Evolutionary conservation across 2,888 invertebrate species (phyloP), one percentile per base, ranked within the genome.

Genomic region (Griposia aprilina): DNA sequence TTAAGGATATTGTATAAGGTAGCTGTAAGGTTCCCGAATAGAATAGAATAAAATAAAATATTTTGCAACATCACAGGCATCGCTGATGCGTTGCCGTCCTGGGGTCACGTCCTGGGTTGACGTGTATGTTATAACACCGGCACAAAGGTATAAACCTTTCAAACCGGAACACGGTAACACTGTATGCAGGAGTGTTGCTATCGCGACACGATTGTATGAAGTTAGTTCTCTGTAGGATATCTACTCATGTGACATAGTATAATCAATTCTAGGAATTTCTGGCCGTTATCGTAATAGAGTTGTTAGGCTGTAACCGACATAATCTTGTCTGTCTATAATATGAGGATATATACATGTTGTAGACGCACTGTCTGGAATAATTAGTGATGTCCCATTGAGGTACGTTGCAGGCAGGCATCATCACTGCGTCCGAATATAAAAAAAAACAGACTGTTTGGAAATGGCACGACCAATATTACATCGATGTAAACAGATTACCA

Each of bases 251-350:
- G 48, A 5, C 6, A 45, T 8, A 45, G 17, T 69, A 41, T 52
- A 69, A 62, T 63, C 17, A 71, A 70, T 78, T 80, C 80, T 41
- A 52, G n/a, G 80, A 50, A 78, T 41, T 78, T 80, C n/a, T 55
- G 55, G 20, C 55, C 13, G 23, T 7, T 69, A 48, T 63, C 26
- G 36, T 63, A 63, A 80, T 69, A 80, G 13, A 80, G 48, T 70
- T 68, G 66, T 78, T 45, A 60, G n/a, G 52, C 52, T 78, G 57
- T 60, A 48, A 50, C 41, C 20, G 79, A 11, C 59, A 23, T 55
- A 66, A 11, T 30, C 13, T 62, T 62, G 68, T 62, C 13, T 48
- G 17, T 36, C 26, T 63, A 23, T 23, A 55, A 15, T 68, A 52
- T 10, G 30, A 52, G 15, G 23, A 30, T 17, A 36, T n/a, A 36